Conservation (phyloP, 2,888 invertebrate species). For the Heliconius cydno region DNA sequence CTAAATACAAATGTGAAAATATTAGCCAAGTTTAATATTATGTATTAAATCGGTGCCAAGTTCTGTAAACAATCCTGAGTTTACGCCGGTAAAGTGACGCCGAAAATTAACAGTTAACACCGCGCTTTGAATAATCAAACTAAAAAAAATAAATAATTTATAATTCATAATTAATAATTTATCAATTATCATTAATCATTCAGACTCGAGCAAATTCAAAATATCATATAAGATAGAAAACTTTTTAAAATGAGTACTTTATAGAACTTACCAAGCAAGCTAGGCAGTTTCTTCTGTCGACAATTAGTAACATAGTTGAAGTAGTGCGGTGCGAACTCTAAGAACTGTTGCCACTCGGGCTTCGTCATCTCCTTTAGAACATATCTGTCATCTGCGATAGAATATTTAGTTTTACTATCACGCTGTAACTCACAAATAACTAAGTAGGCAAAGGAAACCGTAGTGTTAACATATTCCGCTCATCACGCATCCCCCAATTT, state of each 20-base stretch:
- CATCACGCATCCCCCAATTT: no score
- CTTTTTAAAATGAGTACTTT: not conserved
- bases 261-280: slow-evolving; percentile 86
- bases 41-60: not conserved
- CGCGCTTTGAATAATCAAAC: no score
- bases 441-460: no score
- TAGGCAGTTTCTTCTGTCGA: slow-evolving; percentile 88
- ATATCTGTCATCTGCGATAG: slow-evolving; percentile 91
- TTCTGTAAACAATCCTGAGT: no score
- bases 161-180: no score
- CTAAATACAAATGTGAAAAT: not conserved
- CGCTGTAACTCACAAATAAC: no score
- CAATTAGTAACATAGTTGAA: slow-evolving; percentile 94
- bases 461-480: no score
- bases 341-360: slow-evolving; percentile 94
- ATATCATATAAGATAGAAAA: not conserved
- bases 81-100: no score
- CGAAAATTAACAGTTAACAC: no score
- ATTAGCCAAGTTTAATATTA: not conserved
- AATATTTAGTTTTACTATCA: not conserved
- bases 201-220: no score
- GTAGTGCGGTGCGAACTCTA: slow-evolving; percentile 97
- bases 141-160: no score
- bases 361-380: slow-evolving; percentile 97
- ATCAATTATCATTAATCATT: no score